Base-by-base conservation (phyloP, 30 jellyfish, hydroid and myxozoan genomes). In the Aurelia sp. region DNA sequence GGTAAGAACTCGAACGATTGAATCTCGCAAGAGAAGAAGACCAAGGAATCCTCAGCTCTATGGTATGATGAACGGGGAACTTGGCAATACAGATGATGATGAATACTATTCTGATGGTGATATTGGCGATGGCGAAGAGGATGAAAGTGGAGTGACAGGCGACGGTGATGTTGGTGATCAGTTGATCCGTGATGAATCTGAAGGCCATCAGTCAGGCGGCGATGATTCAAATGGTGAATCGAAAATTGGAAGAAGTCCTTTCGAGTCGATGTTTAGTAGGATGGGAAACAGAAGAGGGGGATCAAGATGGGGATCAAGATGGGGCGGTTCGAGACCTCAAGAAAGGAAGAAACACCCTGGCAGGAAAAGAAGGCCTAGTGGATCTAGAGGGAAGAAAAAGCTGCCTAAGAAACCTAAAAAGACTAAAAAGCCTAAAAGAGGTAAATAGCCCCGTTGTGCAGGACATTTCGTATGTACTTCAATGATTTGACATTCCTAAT, bases 1-100 rank as follows among this genome's bases (percentile, higher is more conserved):
- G 33, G 97, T 90, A 23, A 19, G 81, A 9, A 19, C 60, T 63
- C 73, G 96, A 71, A 86, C 97, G 10, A 20, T 52, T 17, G 78
- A 40, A 17, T 17, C 58, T 20, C 33, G 52, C 40, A 66, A 20
- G 50, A 35, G 71, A n/a, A 35, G 53, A 64, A 65, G 71, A 62
- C 17, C 13, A 30, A 40, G 55, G 35, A 18, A 19, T 40, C 57
- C 60, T 6, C 74, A 13, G 74, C 50, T 44, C 3, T 44, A 4
- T 44, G 55, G 55, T 44, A 6, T 44, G 13, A 44, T 44, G 55
- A 40, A 53, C 23, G 59, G 44, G 17, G 52, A 15, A 18, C 31
- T 17, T 47, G 73, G 19, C 35, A 74, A 9, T 30, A 73, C 37
- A 22, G 86, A 82, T 27, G 92, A 58, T 23, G 71, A 17, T 70